Percentiles rank a stretch among this genome's conserved stretches.
These are phyloP conservation scores for Andrena bucephala DNA, from an alignment of 2,888 invertebrate species.

Conservation along the genomic window DNA sequence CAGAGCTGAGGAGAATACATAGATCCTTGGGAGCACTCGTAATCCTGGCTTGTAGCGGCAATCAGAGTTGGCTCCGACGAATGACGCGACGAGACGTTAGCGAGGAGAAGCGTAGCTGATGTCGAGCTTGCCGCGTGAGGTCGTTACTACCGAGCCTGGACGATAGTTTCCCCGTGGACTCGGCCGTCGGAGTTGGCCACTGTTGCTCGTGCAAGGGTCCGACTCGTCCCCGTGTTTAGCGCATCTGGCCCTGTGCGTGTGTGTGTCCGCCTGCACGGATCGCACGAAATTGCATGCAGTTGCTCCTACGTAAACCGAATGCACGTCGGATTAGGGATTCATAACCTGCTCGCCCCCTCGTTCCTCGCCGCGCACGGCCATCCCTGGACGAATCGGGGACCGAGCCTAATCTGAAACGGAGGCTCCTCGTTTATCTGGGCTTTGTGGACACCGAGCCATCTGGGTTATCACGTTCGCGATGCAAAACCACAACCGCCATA, in stretches of 20 bases:
- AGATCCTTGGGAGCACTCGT: conserved; percentile 62
- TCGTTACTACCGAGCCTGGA: conserved; percentile 20
- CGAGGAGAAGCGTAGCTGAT: conserved; percentile 46
- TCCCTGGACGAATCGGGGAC: conserved; percentile 38
- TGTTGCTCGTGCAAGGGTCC: conserved; percentile 10
- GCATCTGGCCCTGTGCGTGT: conserved; percentile 35
- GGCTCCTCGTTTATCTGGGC: conserved; percentile 56
- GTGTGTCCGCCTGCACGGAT: conserved; percentile 15
- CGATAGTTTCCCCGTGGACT: conserved; percentile 61
- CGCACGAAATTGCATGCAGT: conserved; percentile 70
- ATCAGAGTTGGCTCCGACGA: conserved; percentile 73
- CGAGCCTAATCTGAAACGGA: conserved; percentile 52
- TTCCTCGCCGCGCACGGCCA: not conserved
- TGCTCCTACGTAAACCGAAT: conserved; percentile 69
- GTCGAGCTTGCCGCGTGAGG: conserved; percentile 27
- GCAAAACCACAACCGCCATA: not conserved
- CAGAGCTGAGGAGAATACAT: not conserved
- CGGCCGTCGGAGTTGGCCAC: not conserved
- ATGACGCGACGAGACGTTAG: conserved; percentile 57
- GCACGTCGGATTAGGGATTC: conserved; percentile 75
- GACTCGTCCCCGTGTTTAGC: conserved; percentile 25
- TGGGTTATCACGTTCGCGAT: conserved; percentile 39
- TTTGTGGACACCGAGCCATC: conserved; percentile 45
- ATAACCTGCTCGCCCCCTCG: conserved; percentile 58
- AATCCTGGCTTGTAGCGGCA: conserved; percentile 76